Base-by-base conservation (phyloP, 2,113 vertebrate species). In the Xiphophorus couchianus region DNA sequence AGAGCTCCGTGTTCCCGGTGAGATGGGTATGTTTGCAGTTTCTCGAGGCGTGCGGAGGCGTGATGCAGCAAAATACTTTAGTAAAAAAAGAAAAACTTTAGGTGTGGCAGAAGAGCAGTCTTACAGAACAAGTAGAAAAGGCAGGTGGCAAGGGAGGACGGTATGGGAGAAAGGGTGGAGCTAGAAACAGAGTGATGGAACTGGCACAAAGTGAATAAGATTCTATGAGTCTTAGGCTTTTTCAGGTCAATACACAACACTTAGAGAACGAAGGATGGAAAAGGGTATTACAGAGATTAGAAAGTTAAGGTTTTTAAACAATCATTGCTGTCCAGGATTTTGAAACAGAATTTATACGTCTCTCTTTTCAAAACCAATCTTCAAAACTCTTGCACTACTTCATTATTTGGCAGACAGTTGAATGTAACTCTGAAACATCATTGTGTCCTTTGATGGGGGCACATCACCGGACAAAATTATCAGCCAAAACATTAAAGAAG, bases 111-210 rank as follows among this genome's bases (percentile, higher is more conserved):
- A 27, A 86, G 54, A 70, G 66, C 58, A 74, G 76, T 79, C 28
- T 86, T 78, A 86, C 82, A 84, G 25, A 76, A 58, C 58, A 70
- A 69, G 75, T 80, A 89, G 25, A 81, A 83, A 84, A 81, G 74
- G 71, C 66, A 78, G 76, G 88, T 82, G 77, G 84, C 79, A 83
- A 39, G 30, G 84, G 51, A 54, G 90, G 71, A 44, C 61, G 44
- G 65, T 69, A 31, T 28, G 27, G 13, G 62, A 62, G 48, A 62
- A 37, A 64, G 61, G 77, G 70, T 42, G 80, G 72, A 79, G 71
- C 71, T 48, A 83, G 60, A 77, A 78, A 78, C 39, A 11, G 78
- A 85, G 79, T 88, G 79, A 86, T 75, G 72, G 73, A 85, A 88
- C 83, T 80, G 71, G 85, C 80, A 89, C 75, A 85, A 72, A 70